Percentiles rank a stretch among this genome's conserved stretches.
These are phyloP conservation scores for Protonemura montana DNA, from an alignment of 2,888 invertebrate genomes.

Conservation along the genomic window DNA sequence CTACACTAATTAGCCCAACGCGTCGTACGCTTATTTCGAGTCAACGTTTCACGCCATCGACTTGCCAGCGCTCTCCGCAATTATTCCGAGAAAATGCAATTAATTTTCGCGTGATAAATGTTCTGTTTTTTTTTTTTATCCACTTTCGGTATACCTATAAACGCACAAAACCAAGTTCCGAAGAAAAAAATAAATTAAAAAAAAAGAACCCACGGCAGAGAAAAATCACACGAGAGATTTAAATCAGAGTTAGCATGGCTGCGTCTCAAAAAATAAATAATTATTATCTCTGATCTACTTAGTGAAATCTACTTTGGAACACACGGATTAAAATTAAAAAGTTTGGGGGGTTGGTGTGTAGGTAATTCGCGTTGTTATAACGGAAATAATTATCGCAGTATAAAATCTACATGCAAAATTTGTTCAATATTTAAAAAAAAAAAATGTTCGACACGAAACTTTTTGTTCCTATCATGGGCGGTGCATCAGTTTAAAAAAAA, in stretches of 20 bases:
- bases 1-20: conserved; percentile 12
- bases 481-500: neutral
- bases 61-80: neutral
- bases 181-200: neutral
- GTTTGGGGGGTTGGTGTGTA: too few species aligned
- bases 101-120: conserved; percentile 37
- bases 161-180: neutral
- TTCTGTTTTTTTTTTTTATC: neutral
- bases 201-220: too few species aligned
- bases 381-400: neutral
- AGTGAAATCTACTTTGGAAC: neutral
- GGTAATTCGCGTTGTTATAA: neutral
- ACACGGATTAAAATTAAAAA: neutral
- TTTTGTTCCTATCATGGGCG: neutral
- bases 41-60: neutral
- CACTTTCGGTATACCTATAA: neutral
- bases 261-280: neutral
- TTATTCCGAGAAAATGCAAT: conserved; percentile 40
- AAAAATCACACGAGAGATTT: conserved; percentile 24
- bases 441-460: neutral
- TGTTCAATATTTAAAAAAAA: neutral
- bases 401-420: neutral
- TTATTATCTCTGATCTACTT: neutral
- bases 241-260: conserved; percentile 31
- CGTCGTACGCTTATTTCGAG: conserved; percentile 9